Percentiles rank a stretch among this genome's conserved stretches.
phyloP scores from a whole-genome alignment of 2,113 vertebrate genomes.

The Grammatotria lemairii region DNA sequence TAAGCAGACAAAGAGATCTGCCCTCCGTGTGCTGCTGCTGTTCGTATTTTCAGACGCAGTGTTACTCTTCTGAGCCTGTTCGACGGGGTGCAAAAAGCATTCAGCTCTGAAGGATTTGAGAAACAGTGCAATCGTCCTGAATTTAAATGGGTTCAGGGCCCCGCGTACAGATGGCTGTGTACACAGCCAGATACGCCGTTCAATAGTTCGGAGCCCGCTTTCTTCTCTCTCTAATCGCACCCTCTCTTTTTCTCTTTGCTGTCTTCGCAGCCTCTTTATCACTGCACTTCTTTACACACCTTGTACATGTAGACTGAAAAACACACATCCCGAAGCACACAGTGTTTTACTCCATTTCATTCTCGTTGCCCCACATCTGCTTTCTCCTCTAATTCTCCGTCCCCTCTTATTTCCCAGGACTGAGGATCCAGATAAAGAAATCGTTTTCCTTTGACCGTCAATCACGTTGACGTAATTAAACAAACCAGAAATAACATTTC shows the following conservation, averaged over 20 bases:
- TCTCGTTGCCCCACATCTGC: background rate
- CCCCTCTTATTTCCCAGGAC: background rate
- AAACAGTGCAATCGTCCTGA: slow-evolving; percentile 55
- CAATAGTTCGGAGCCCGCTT: slow-evolving; percentile 34
- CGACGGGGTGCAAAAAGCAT: slow-evolving; percentile 25
- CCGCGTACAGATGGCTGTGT: slow-evolving; percentile 30
- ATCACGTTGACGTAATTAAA: slow-evolving; percentile 24
- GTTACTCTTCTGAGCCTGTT: slow-evolving; percentile 1
- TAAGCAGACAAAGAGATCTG: slow-evolving; percentile 13
- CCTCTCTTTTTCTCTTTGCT: slow-evolving; percentile 31
- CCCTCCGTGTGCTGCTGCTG: background rate
- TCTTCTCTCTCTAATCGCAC: slow-evolving; percentile 13
- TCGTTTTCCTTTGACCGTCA: slow-evolving; percentile 12
- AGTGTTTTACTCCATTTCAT: background rate
- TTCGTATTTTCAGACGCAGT: background rate
- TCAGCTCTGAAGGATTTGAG: slow-evolving; percentile 55
- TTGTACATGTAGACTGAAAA: background rate
- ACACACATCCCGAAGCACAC: background rate
- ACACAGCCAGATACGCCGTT: slow-evolving; percentile 34
- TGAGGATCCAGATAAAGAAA: slow-evolving; percentile 33
- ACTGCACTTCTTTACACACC: slow-evolving; percentile 1
- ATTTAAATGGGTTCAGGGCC: slow-evolving; percentile 56
- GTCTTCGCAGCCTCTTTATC: slow-evolving; percentile 27
- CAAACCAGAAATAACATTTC: slow-evolving; percentile 9
- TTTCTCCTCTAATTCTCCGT: background rate